Evolutionary conservation across 2,113 vertebrate species (phyloP).

Genomic region (Laticauda laticaudata): DNA sequence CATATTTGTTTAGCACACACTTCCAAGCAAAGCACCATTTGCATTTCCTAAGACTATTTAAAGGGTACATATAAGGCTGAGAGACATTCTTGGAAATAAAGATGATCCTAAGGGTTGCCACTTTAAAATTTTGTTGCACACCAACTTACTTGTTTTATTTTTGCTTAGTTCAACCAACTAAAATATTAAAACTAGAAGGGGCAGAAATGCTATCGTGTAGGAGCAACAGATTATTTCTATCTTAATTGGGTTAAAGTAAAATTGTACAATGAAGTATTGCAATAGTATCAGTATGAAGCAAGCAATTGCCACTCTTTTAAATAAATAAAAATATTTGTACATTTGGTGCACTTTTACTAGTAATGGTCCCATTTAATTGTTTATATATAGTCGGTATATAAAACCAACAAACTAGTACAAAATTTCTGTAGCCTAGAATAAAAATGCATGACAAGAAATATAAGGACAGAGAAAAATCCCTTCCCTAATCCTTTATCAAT

Average conservation of each 20-base stretch:
- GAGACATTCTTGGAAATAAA: neutral
- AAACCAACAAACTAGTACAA: neutral
- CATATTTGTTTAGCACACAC: neutral
- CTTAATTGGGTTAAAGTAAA: neutral
- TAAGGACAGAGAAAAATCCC: neutral
- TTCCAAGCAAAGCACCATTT: neutral
- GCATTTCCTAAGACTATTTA: neutral
- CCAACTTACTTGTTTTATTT: neutral
- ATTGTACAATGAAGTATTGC: neutral
- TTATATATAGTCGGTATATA: neutral
- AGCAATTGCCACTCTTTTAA: neutral
- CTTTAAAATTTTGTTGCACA: neutral
- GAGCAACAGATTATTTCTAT: neutral
- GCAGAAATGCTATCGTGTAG: neutral
- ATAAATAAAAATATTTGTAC: neutral
- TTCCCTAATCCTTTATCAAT: constrained; percentile 34
- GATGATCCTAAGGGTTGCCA: neutral
- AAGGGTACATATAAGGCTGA: neutral
- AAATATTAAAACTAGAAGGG: neutral
- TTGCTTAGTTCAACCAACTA: neutral
- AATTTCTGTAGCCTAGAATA: neutral
- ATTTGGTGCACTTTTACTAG: too few species aligned
- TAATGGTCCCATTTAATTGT: neutral
- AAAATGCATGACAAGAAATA: neutral
- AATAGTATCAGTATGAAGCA: neutral